These are phyloP conservation scores for Anarhynchus alexandrinus DNA, from an alignment of 2,113 vertebrate species.

Conservation along the genomic window DNA sequence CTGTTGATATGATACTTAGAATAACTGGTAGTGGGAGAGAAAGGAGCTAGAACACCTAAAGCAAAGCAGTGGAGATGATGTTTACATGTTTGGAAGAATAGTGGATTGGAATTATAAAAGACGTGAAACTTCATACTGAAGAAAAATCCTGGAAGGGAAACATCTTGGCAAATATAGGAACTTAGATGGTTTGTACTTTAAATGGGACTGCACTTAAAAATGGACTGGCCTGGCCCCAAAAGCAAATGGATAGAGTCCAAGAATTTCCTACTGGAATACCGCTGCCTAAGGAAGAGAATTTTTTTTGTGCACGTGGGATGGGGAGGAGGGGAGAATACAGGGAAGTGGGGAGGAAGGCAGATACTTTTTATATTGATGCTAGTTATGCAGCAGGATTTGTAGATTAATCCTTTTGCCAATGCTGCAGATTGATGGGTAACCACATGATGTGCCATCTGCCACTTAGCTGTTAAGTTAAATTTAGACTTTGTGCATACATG, in stretches of 20 bases:
- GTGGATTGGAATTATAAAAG: background rate
- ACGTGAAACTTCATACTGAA: background rate
- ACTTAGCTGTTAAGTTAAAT: slow-evolving; percentile 6
- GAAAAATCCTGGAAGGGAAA: background rate
- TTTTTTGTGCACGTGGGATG: background rate
- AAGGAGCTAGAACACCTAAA: background rate
- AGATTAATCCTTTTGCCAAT: background rate
- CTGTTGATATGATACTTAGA: background rate
- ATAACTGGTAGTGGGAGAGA: background rate
- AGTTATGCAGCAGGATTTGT: background rate
- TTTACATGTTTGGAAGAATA: background rate
- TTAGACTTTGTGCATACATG: background rate
- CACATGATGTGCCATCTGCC: slow-evolving; percentile 14
- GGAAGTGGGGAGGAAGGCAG: background rate
- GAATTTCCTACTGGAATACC: background rate
- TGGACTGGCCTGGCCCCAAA: background rate
- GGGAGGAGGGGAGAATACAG: background rate
- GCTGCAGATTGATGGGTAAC: background rate
- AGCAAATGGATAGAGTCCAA: background rate
- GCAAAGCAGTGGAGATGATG: background rate
- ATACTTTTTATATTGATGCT: background rate
- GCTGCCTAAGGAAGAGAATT: background rate
- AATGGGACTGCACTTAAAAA: background rate
- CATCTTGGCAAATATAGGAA: background rate
- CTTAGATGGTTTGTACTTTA: background rate